These are phyloP conservation scores for Drosophila dives DNA, from an alignment of 2,888 invertebrate genomes.

Conservation along the genomic window DNA sequence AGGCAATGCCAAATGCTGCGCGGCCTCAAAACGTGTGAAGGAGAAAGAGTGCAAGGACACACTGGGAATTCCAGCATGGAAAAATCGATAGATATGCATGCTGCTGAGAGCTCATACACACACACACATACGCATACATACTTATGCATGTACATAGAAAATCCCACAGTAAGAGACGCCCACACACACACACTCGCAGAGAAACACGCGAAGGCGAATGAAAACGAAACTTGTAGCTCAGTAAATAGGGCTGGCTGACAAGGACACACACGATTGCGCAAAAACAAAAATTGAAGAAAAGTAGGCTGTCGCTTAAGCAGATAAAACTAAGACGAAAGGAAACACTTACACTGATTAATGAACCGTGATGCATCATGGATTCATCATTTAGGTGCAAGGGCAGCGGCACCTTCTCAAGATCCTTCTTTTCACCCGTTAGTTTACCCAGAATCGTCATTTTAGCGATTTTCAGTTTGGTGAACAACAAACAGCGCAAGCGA, in stretches of 20 bases:
- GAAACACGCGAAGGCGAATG: slow-evolving; percentile 34
- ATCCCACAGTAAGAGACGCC: slow-evolving; percentile 26
- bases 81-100: slow-evolving; percentile 74
- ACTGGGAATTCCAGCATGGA: slow-evolving; percentile 68
- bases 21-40: slow-evolving; percentile 45
- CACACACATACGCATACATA: slow-evolving; percentile 19
- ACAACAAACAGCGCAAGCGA: neutral
- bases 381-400: slow-evolving; percentile 86
- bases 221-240: slow-evolving; percentile 73
- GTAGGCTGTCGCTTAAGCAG: neutral
- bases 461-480: slow-evolving; percentile 6
- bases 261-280: slow-evolving; percentile 70
- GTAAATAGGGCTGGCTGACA: slow-evolving; percentile 39
- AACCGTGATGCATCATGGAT: slow-evolving; percentile 72
- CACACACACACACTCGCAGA: slow-evolving; percentile 10
- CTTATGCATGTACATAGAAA: slow-evolving; percentile 36
- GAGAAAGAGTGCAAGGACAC: slow-evolving; percentile 72
- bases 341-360: slow-evolving; percentile 78
- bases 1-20: slow-evolving; percentile 24
- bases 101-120: slow-evolving; percentile 30
- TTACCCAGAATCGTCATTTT: slow-evolving; percentile 93
- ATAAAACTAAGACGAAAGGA: neutral
- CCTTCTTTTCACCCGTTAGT: slow-evolving; percentile 90
- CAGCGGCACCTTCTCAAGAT: slow-evolving; percentile 87
- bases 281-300: slow-evolving; percentile 52